These are phyloP conservation scores for Lasioglossum malachurum DNA, from an alignment of 2,888 invertebrate species.

Conservation along the genomic window DNA sequence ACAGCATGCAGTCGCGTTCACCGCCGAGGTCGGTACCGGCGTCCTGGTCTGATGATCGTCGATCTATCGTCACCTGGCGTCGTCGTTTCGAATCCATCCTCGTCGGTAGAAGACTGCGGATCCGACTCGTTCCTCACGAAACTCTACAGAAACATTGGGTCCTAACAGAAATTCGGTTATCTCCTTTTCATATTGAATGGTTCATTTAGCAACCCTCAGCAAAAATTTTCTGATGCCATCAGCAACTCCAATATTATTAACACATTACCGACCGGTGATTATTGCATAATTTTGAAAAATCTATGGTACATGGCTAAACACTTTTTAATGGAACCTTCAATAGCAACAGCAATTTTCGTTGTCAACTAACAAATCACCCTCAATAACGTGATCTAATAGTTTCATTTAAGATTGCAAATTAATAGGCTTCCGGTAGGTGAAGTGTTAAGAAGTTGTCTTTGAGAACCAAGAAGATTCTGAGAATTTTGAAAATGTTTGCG, in stretches of 20 bases:
- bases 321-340: no score
- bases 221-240: not conserved
- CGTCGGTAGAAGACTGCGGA: not conserved
- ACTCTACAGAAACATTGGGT: not conserved
- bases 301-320: no score
- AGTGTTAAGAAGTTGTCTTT: not conserved
- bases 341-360: no score
- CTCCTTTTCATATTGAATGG: not conserved
- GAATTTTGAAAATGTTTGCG: not conserved
- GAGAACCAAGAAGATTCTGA: not conserved
- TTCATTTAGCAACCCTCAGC: not conserved
- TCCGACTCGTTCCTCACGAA: not conserved
- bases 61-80: not conserved
- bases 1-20: constrained; percentile 90
- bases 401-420: no score
- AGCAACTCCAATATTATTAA: not conserved
- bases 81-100: not conserved
- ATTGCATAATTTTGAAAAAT: no score
- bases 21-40: constrained; percentile 96
- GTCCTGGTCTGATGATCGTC: constrained; percentile 90
- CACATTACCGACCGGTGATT: no score
- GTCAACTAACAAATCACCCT: no score
- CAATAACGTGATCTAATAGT: no score
- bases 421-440: no score
- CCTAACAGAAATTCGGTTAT: not conserved